These are phyloP conservation scores for Cheilosia grossa DNA, from an alignment of 2,888 invertebrate species.

Conservation along the genomic window DNA sequence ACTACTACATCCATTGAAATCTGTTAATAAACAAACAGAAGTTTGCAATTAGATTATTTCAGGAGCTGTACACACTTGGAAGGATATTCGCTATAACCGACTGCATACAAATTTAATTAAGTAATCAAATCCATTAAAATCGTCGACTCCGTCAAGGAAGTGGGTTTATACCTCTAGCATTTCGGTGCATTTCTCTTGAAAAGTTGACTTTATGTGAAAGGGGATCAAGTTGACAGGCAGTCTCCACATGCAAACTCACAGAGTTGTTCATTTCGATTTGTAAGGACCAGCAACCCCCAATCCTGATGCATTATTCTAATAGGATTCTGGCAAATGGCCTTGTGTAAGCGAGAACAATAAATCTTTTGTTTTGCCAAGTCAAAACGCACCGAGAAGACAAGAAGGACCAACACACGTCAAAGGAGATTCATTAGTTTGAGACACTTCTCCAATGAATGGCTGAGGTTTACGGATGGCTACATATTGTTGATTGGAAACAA, in stretches of 20 bases:
- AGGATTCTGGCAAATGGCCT: slow-evolving; percentile 71
- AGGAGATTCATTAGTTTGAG: slow-evolving; percentile 73
- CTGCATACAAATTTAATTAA: slow-evolving; percentile 75
- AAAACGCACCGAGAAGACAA: slow-evolving; percentile 64
- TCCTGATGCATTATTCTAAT: slow-evolving; percentile 73
- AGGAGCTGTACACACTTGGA: slow-evolving; percentile 41
- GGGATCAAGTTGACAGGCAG: slow-evolving; percentile 39
- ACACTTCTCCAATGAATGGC: slow-evolving; percentile 59
- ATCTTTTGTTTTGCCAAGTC: slow-evolving; percentile 70
- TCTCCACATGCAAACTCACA: slow-evolving; percentile 17
- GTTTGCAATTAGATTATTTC: slow-evolving; percentile 75
- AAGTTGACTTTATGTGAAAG: slow-evolving; percentile 54
- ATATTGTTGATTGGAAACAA: neutral
- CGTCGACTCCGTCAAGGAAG: slow-evolving; percentile 24
- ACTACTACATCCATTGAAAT: slow-evolving; percentile 72
- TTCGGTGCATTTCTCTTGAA: slow-evolving; percentile 61
- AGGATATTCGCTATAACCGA: slow-evolving; percentile 39
- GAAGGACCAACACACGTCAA: slow-evolving; percentile 39
- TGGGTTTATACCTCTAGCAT: slow-evolving; percentile 18
- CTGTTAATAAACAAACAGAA: slow-evolving; percentile 75
- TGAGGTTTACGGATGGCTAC: slow-evolving; percentile 12
- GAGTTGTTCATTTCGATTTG: slow-evolving; percentile 57
- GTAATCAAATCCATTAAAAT: slow-evolving; percentile 75
- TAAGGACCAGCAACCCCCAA: slow-evolving; percentile 21
- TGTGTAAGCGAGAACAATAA: slow-evolving; percentile 60